A percentile compares a stretch with the other conserved stretches of the same genome.
phyloP scores from a whole-genome alignment of 1,140 invertebrate species.

The Chrysomallon squamiferum region DNA sequence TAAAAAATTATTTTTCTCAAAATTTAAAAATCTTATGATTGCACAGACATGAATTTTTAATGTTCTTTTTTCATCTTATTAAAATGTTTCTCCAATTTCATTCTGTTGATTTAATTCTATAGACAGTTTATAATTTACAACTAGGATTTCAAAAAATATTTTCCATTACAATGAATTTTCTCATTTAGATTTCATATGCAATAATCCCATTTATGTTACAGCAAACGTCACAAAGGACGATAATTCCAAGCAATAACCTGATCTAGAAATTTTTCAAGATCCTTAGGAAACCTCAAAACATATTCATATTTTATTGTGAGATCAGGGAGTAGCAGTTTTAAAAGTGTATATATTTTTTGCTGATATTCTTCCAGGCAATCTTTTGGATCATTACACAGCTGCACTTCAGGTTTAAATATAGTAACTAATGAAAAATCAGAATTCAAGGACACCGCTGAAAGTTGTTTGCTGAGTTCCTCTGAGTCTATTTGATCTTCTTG shows the following conservation, averaged over 20 bases:
- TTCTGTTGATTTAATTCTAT: too few species aligned
- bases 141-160: too few species aligned
- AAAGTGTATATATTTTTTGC: conserved; percentile 8
- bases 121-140: too few species aligned
- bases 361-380: conserved; percentile 14
- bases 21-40: too few species aligned
- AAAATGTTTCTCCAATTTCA: too few species aligned
- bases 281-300: background rate
- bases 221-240: background rate
- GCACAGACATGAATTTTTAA: too few species aligned
- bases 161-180: too few species aligned
- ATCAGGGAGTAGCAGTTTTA: conserved; percentile 24
- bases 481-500: conserved; percentile 7
- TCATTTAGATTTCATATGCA: too few species aligned
- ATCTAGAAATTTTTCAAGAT: conserved; percentile 19
- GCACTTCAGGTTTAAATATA: conserved; percentile 14
- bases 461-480: conserved; percentile 2
- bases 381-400: conserved; percentile 12
- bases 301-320: conserved; percentile 14
- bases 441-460: conserved; percentile 3
- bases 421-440: background rate
- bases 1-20: too few species aligned
- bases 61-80: too few species aligned
- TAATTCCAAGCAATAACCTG: conserved; percentile 16
- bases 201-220: too few species aligned